These are phyloP conservation scores for Drosophila subquinaria DNA, from an alignment of 2,888 invertebrate species.

Conservation along the genomic window DNA sequence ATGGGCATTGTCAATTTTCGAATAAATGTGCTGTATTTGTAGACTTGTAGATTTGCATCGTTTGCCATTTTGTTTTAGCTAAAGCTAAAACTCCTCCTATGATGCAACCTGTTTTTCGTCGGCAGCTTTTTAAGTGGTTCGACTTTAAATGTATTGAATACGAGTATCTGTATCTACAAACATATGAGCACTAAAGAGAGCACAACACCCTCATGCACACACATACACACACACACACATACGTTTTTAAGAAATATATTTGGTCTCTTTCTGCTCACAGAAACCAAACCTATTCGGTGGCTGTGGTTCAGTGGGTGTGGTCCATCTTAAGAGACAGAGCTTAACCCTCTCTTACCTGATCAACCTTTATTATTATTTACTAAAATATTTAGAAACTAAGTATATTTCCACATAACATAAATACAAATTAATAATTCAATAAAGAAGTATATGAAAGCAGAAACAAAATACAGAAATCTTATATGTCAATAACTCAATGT, in stretches of 20 bases:
- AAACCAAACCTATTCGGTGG: neutral
- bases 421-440: too few relatives aligned
- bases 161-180: slow-evolving; percentile 7
- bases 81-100: slow-evolving; percentile 47
- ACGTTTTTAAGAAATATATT: slow-evolving; percentile 9
- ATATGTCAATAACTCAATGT: too few relatives aligned
- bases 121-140: slow-evolving; percentile 25
- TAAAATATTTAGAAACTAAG: neutral
- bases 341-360: slow-evolving; percentile 5
- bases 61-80: slow-evolving; percentile 45
- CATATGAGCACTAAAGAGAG: slow-evolving; percentile 27
- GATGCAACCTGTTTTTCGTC: slow-evolving; percentile 46
- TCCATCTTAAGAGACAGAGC: slow-evolving; percentile 1
- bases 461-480: too few relatives aligned
- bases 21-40: slow-evolving; percentile 3
- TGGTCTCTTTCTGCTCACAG: slow-evolving; percentile 11
- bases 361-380: neutral
- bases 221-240: neutral
- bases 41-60: neutral
- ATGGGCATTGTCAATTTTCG: neutral
- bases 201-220: slow-evolving; percentile 1
- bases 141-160: slow-evolving; percentile 41
- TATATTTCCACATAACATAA: too few relatives aligned
- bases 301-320: slow-evolving; percentile 6
- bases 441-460: too few relatives aligned